Conservation (phyloP, 2,113 vertebrate genomes). For the Micromys minutus region DNA sequence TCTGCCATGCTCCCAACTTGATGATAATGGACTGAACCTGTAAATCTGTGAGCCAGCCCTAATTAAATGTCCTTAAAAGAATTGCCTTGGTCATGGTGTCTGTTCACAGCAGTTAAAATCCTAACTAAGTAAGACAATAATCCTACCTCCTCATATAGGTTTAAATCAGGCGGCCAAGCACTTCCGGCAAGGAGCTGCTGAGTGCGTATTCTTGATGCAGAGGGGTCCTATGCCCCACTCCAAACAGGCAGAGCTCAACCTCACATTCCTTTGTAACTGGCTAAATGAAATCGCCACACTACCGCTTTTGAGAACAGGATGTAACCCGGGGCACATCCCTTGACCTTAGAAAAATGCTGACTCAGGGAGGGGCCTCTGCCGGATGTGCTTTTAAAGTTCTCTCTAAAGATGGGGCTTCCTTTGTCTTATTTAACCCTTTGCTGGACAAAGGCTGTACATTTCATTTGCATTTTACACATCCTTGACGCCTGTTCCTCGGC, state of each 20-base stretch:
- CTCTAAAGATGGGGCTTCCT: background rate
- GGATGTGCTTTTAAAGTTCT: background rate
- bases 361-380: background rate
- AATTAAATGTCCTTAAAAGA: no score
- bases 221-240: background rate
- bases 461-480: background rate
- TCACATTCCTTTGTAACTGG: background rate
- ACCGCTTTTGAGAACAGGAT: background rate
- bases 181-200: background rate
- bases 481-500: background rate
- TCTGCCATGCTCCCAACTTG: no score
- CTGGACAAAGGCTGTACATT: background rate
- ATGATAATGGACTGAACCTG: no score
- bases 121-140: no score
- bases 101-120: no score
- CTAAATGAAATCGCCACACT: background rate
- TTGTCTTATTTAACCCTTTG: background rate
- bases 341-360: background rate
- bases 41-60: no score
- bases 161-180: background rate
- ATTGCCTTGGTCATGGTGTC: no score
- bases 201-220: background rate
- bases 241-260: background rate
- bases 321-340: background rate
- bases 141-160: background rate